phyloP scores from a whole-genome alignment of 2,888 invertebrate species.

The Notocelia uddmanniana region DNA sequence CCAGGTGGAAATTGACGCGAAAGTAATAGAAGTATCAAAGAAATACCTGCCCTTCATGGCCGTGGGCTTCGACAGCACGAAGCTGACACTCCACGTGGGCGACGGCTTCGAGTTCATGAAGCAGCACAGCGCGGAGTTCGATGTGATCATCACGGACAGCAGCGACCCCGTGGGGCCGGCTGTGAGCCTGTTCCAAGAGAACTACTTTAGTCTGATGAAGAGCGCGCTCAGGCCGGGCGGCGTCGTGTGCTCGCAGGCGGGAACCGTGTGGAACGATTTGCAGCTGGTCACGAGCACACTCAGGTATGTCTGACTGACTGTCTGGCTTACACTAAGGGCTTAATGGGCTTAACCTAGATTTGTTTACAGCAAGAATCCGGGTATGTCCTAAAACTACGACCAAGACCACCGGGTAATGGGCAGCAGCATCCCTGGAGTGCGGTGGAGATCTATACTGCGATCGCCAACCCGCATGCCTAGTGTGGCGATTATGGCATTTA shows the following conservation, averaged over 20 bases:
- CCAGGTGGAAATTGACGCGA: conserved; percentile 97
- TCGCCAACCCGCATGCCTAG: no score
- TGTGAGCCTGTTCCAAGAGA: conserved; percentile 89
- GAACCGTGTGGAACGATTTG: conserved; percentile 92
- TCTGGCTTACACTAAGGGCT: no score
- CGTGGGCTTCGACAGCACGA: conserved; percentile 92
- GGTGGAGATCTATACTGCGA: no score
- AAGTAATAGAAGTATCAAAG: conserved; percentile 96
- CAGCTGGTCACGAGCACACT: conserved; percentile 92
- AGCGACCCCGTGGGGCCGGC: conserved; percentile 97
- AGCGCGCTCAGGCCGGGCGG: conserved; percentile 94
- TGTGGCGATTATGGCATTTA: no score
- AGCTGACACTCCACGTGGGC: conserved; percentile 93
- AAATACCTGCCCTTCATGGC: conserved; percentile 96
- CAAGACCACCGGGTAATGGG: no score
- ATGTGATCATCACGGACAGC: conserved; percentile 99
- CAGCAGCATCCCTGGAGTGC: no score
- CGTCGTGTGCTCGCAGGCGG: conserved; percentile 97
- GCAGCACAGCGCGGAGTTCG: conserved; percentile 93
- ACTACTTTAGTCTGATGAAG: conserved; percentile 94
- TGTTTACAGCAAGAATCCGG: no score
- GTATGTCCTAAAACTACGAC: no score
- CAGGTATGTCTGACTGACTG: conserved; percentile 67
- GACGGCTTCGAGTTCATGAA: conserved; percentile 99
- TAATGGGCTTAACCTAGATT: no score